These are phyloP conservation scores for Medauroidea extradentata DNA, from an alignment of 1,140 invertebrate genomes.

Conservation along the genomic window DNA sequence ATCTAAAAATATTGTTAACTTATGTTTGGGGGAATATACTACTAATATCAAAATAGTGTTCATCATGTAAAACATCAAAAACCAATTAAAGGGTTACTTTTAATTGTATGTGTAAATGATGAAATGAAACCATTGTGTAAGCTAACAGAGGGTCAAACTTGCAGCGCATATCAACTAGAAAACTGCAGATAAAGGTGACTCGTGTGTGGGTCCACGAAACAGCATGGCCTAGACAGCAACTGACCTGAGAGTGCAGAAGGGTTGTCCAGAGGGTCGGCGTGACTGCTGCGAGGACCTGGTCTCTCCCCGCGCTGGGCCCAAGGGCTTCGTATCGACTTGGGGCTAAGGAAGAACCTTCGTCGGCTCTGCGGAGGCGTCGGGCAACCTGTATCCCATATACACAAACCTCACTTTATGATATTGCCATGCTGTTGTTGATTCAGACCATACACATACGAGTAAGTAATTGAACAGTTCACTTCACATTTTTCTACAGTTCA, in stretches of 20 bases:
- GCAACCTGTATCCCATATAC: constrained; percentile 59
- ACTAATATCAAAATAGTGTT: too few relatives aligned
- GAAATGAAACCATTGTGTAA: too few relatives aligned
- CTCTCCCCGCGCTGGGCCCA: constrained; percentile 41
- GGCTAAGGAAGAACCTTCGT: constrained; percentile 72
- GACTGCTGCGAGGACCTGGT: background rate
- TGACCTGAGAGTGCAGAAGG: constrained; percentile 63
- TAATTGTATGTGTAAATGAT: too few relatives aligned
- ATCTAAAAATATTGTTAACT: too few relatives aligned
- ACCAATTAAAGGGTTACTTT: too few relatives aligned
- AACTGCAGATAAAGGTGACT: background rate
- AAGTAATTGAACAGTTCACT: too few relatives aligned
- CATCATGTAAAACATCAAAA: too few relatives aligned
- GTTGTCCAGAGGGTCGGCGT: constrained; percentile 26
- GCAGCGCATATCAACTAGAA: background rate
- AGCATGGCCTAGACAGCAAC: constrained; percentile 1
- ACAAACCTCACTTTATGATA: too few relatives aligned
- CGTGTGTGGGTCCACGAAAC: background rate
- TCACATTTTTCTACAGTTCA: too few relatives aligned
- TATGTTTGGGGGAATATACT: too few relatives aligned
- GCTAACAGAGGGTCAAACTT: background rate
- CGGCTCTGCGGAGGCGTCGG: constrained; percentile 74
- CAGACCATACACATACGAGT: too few relatives aligned
- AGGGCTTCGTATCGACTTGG: constrained; percentile 68
- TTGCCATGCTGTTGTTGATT: too few relatives aligned